Percentiles rank a stretch among this genome's conserved stretches.
Evolutionary conservation across 2,888 invertebrate species (phyloP).

Genomic region (Protophormia terraenovae): DNA sequence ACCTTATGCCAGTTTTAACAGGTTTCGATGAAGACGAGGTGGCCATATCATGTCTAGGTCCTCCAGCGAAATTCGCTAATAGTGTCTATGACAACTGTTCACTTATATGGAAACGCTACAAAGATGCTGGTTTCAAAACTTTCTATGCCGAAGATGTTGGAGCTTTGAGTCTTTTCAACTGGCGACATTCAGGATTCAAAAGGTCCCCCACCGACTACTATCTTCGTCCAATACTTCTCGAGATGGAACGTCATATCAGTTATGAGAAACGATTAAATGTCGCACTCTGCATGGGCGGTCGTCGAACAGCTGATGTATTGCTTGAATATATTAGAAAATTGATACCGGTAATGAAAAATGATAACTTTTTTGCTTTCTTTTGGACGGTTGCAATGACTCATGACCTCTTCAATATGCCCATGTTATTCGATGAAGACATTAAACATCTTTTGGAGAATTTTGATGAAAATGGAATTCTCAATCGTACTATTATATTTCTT

Average conservation of each 20-base stretch:
- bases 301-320: conserved; percentile 86
- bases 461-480: conserved; percentile 79
- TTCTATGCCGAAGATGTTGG: conserved; percentile 92
- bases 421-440: conserved; percentile 85
- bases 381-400: conserved; percentile 93
- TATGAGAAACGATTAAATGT: conserved; percentile 81
- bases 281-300: conserved; percentile 77
- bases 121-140: conserved; percentile 88
- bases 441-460: conserved; percentile 70
- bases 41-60: conserved; percentile 85
- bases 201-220: conserved; percentile 93
- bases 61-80: conserved; percentile 74
- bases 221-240: conserved; percentile 87
- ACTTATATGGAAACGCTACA: conserved; percentile 92
- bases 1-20: conserved; percentile 90
- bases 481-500: conserved; percentile 87
- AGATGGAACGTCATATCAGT: conserved; percentile 86
- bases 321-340: conserved; percentile 88
- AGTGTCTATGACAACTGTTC: conserved; percentile 89
- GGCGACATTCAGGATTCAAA: conserved; percentile 88
- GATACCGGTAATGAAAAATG: conserved; percentile 83
- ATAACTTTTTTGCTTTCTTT: conserved; percentile 90
- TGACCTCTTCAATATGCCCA: conserved; percentile 90
- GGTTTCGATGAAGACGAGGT: conserved; percentile 87
- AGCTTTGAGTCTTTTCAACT: conserved; percentile 90